Percentiles rank a stretch among this genome's conserved stretches.
These are phyloP conservation scores for Mesochorus sp. DNA, from an alignment of 2,888 invertebrate genomes.

Conservation along the genomic window DNA sequence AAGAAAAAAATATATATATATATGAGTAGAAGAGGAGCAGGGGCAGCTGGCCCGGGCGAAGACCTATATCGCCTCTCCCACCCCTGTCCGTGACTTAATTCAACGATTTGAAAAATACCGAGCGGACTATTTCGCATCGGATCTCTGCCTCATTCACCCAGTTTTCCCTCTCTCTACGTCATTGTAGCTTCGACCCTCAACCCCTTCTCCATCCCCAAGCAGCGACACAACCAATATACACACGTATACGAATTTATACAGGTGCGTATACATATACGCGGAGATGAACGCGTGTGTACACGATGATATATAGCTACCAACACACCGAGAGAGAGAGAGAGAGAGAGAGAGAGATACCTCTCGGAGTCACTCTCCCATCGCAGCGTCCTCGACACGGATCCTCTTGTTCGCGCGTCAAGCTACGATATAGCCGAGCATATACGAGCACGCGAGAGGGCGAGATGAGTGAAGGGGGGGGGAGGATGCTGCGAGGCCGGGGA, in stretches of 20 bases:
- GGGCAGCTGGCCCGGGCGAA: not conserved
- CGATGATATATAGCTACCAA: slow-evolving; percentile 27
- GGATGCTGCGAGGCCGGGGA: slow-evolving; percentile 65
- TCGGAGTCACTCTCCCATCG: slow-evolving; percentile 49
- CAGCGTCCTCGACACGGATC: slow-evolving; percentile 73
- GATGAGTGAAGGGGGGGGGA: slow-evolving; percentile 30
- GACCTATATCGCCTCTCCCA: too few relatives aligned
- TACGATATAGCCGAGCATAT: slow-evolving; percentile 41
- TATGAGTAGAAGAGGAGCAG: not conserved
- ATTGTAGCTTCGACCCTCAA: slow-evolving; percentile 63
- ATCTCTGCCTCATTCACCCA: slow-evolving; percentile 74
- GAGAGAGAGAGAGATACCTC: too few relatives aligned
- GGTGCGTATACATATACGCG: not conserved
- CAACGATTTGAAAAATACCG: slow-evolving; percentile 69
- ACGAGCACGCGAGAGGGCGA: slow-evolving; percentile 27
- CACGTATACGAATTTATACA: not conserved
- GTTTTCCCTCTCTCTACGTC: slow-evolving; percentile 65
- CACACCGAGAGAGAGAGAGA: too few relatives aligned
- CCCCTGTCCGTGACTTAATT: slow-evolving; percentile 60
- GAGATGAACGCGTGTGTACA: slow-evolving; percentile 2
- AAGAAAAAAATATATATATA: not conserved
- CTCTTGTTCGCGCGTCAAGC: slow-evolving; percentile 51
- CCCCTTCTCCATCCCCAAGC: slow-evolving; percentile 65
- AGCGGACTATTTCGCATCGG: slow-evolving; percentile 51
- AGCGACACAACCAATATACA: slow-evolving; percentile 14